Evolutionary conservation across 2,888 invertebrate genomes (phyloP), one percentile per base, ranked within the genome.

Genomic region (Drosophila sordidapex): DNA sequence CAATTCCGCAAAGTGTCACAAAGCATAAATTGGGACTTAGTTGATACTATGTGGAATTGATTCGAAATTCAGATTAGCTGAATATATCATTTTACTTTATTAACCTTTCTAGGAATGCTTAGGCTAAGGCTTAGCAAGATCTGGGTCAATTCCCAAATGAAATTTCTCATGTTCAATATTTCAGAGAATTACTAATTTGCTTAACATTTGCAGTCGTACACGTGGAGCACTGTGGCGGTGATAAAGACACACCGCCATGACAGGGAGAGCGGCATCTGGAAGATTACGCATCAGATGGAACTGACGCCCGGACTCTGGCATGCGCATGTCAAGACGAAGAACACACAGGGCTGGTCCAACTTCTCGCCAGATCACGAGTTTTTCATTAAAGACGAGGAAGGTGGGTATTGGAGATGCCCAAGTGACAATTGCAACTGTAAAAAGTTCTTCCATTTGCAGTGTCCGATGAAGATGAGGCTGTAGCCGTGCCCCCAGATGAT

Each of bases 341-440:
- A 93, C 60, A 91, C 85, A 7, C 59, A 81, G 7, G 93, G 91
- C 10, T 93, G 93, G 93, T 93, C 93, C 4, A 82, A 86, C 38
- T 93, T 92, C 70, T 92, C 93, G 2, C 73, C 80, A 4, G 83
- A 91, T 13, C 87, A 92, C 58, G 82, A 86, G 31, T 87, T 93
- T 54, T 67, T 66, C 54, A 87, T 92, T 29, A 65, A 77, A 31
- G 80, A 85, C 0, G 66, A 78, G 25, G 86, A 87, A 60, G 89
- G 89, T 72, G 65, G 85, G 86, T 71, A 66, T 18, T 18, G 1
- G 0, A 3, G 25, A 40, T 15, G 18, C 4, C 2, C 2, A 13
- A 5, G 3, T 5, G 8, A 7, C 27, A n/a, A 56, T 5, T 27
- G 1, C 2, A 10, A 15, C 27, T n/a, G 0, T n/a, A 29, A 21